Evolutionary conservation across 2,888 invertebrate genomes (phyloP).

Genomic region (Aradus depressus): DNA sequence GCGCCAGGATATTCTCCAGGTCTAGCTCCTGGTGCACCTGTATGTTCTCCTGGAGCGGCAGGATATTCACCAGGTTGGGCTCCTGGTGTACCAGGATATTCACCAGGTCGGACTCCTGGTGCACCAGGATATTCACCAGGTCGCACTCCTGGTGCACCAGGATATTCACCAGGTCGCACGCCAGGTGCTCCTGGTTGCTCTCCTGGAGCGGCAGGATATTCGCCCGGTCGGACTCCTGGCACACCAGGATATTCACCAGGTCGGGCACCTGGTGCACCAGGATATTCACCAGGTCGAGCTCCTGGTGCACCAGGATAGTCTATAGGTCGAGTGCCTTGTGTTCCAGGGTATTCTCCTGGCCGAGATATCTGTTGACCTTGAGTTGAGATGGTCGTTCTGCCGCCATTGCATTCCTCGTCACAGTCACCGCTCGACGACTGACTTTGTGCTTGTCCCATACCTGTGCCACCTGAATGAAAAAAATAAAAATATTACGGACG

Average conservation of each 20-base stretch:
- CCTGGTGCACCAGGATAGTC: constrained; percentile 1
- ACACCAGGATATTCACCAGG: constrained; percentile 21
- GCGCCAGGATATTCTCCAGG: constrained; percentile 18
- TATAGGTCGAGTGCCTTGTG: constrained; percentile 10
- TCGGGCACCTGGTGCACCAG: constrained; percentile 14
- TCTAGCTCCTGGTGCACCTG: constrained; percentile 7
- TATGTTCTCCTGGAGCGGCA: constrained; percentile 16
- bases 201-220: constrained; percentile 15
- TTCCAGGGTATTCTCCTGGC: constrained; percentile 19
- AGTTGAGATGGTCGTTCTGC: neutral
- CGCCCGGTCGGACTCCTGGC: constrained; percentile 26
- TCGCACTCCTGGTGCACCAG: constrained; percentile 20
- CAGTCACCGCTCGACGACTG: constrained; percentile 58
- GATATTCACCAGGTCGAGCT: constrained; percentile 22
- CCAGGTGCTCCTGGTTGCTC: constrained; percentile 16
- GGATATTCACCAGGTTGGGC: constrained; percentile 19
- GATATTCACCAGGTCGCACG: constrained; percentile 17
- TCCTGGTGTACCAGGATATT: constrained; percentile 17
- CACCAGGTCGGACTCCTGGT: constrained; percentile 18
- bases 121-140: constrained; percentile 23
- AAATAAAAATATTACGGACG: constrained; percentile 5
- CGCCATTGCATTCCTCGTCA: constrained; percentile 51
- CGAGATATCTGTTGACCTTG: constrained; percentile 4
- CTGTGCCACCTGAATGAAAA: constrained; percentile 55
- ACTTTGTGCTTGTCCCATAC: constrained; percentile 83